Conservation (phyloP, 2,888 invertebrate species). For the Apocheima hispidaria region DNA sequence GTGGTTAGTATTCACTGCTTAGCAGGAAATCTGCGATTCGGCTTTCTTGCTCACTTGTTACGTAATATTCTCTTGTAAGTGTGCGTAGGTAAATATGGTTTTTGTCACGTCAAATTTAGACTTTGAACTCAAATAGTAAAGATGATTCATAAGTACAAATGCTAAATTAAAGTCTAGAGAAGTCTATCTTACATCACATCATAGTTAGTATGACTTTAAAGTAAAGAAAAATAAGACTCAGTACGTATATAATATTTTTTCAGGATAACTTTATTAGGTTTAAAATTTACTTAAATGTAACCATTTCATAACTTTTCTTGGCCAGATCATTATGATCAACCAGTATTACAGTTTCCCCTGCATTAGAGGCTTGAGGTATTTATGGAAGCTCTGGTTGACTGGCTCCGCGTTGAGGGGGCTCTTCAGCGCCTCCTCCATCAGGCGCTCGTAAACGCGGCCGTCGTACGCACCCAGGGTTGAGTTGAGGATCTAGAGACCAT, state of each 20-base stretch:
- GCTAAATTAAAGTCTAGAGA: too few relatives aligned
- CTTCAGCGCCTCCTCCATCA: constrained; percentile 91
- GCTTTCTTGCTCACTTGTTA: not conserved
- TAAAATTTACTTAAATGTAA: not conserved
- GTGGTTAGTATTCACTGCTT: not conserved
- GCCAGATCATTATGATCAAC: not conserved
- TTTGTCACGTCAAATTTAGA: too few relatives aligned
- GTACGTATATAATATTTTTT: too few relatives aligned
- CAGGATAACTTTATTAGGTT: not conserved
- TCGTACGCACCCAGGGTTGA: constrained; percentile 93
- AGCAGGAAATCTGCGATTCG: not conserved
- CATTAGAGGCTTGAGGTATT: constrained; percentile 91
- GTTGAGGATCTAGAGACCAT: constrained; percentile 75
- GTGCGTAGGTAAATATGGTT: not conserved
- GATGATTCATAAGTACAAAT: too few relatives aligned
- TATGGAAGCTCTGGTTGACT: constrained; percentile 90
- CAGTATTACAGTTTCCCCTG: constrained; percentile 87
- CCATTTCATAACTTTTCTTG: not conserved
- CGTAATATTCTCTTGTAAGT: not conserved
- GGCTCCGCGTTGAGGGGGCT: constrained; percentile 92
- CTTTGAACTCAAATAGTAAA: not conserved
- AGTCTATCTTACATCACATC: too few relatives aligned
- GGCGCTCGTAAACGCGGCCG: constrained; percentile 92
- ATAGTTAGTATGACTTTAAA: not conserved
- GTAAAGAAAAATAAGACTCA: not conserved